phyloP scores from a whole-genome alignment of 2,888 invertebrate genomes.

The Creontiades dilutus region DNA sequence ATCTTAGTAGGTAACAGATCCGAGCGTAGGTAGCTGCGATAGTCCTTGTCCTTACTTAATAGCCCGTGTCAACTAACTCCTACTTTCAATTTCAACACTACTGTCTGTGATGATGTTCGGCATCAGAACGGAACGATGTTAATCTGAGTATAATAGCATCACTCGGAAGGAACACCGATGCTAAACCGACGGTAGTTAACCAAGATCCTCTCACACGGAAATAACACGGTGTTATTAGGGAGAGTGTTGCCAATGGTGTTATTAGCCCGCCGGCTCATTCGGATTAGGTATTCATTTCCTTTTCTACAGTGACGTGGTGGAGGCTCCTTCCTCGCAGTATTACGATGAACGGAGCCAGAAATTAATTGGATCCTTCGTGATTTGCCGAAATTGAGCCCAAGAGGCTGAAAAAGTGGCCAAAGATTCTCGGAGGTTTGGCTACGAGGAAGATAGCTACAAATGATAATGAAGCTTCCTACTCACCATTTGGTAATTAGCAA shows the following conservation, averaged over 20 bases:
- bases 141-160: conserved; percentile 24
- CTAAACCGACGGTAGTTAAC: conserved; percentile 4
- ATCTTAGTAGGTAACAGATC: not conserved
- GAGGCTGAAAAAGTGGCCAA: not conserved
- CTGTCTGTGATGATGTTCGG: not conserved
- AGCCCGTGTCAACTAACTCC: conserved; percentile 6
- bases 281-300: conserved; percentile 10
- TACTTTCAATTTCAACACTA: not conserved
- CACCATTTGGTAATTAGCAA: too few relatives aligned
- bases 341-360: not conserved
- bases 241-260: conserved; percentile 20
- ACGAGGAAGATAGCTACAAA: not conserved
- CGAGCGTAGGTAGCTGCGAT: not conserved
- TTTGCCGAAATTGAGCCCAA: not conserved
- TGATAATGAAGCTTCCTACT: too few relatives aligned
- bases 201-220: conserved; percentile 10
- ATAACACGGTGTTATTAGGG: conserved; percentile 29
- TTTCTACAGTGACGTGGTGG: conserved; percentile 7
- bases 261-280: conserved; percentile 21
- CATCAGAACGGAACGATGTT: conserved; percentile 9
- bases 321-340: not conserved
- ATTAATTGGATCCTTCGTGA: not conserved
- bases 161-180: not conserved
- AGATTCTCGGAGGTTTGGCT: not conserved
- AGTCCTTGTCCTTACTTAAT: not conserved